Conservation (phyloP, 1,140 invertebrate genomes). For the Nephotettix cincticeps region DNA sequence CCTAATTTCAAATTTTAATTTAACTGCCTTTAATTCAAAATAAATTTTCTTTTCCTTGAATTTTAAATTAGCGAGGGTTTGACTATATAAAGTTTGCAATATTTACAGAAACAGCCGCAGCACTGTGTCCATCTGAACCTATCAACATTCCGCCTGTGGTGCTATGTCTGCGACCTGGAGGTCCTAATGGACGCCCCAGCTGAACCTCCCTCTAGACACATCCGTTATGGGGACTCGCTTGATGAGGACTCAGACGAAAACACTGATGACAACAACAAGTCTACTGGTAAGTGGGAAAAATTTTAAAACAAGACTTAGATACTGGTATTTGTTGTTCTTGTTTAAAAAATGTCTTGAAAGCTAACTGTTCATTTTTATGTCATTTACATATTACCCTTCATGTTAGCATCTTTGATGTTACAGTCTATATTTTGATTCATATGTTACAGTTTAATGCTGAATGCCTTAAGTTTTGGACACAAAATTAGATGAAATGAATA, state of each 20-base stretch:
- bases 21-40: too few relatives aligned
- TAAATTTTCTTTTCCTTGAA: too few relatives aligned
- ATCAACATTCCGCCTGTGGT: constrained; percentile 79
- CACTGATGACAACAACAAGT: constrained; percentile 44
- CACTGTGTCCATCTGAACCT: constrained; percentile 85
- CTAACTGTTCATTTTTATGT: too few relatives aligned
- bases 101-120: constrained; percentile 57
- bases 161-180: constrained; percentile 77
- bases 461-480: too few relatives aligned
- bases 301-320: not conserved
- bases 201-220: not conserved
- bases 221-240: constrained; percentile 25
- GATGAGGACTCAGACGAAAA: constrained; percentile 31
- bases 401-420: too few relatives aligned
- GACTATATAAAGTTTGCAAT: too few relatives aligned
- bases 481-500: too few relatives aligned
- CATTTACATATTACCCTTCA: too few relatives aligned
- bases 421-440: too few relatives aligned
- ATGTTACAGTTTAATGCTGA: too few relatives aligned
- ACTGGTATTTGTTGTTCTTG: constrained; percentile 18
- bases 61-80: too few relatives aligned
- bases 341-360: constrained; percentile 28
- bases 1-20: too few relatives aligned
- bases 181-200: constrained; percentile 51
- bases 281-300: constrained; percentile 49